These are phyloP conservation scores for Xylocampa areola DNA, from an alignment of 2,888 invertebrate genomes.

Conservation along the genomic window DNA sequence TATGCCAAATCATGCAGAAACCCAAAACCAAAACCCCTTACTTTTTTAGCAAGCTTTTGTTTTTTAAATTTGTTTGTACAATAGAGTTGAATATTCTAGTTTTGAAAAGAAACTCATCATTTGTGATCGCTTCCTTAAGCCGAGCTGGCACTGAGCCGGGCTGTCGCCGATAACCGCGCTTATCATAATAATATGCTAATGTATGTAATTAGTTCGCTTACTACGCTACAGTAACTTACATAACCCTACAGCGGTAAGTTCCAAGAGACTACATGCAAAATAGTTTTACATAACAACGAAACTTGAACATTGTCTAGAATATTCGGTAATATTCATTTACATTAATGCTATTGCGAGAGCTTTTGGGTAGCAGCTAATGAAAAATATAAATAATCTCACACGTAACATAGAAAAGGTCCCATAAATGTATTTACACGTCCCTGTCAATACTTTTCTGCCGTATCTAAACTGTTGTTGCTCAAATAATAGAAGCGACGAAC, in stretches of 20 bases:
- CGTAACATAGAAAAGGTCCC: too few species aligned
- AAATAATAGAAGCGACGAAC: too few species aligned
- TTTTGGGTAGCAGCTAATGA: neutral
- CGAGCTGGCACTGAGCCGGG: constrained; percentile 23
- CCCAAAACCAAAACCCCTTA: too few species aligned
- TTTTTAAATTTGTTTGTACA: too few species aligned
- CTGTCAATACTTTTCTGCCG: too few species aligned
- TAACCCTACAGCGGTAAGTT: constrained; percentile 29
- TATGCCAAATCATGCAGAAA: too few species aligned
- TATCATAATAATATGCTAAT: constrained; percentile 56
- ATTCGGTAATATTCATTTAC: constrained; percentile 18
- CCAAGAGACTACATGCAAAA: constrained; percentile 39
- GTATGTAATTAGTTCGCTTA: constrained; percentile 51
- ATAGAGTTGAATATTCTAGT: too few species aligned
- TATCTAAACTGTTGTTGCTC: too few species aligned
- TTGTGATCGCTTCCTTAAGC: constrained; percentile 5
- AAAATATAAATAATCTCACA: neutral
- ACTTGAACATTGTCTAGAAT: constrained; percentile 14
- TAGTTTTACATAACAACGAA: constrained; percentile 32
- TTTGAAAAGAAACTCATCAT: too few species aligned
- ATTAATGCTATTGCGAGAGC: constrained; percentile 1
- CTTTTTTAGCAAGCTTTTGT: too few species aligned
- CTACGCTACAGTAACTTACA: constrained; percentile 26
- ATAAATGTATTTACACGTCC: too few species aligned
- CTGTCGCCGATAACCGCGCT: constrained; percentile 11